A percentile compares a stretch with the other conserved stretches of the same genome.
Conservation (phyloP, 2,797 vertebrate species). For the Centroberyx gerrardi region DNA sequence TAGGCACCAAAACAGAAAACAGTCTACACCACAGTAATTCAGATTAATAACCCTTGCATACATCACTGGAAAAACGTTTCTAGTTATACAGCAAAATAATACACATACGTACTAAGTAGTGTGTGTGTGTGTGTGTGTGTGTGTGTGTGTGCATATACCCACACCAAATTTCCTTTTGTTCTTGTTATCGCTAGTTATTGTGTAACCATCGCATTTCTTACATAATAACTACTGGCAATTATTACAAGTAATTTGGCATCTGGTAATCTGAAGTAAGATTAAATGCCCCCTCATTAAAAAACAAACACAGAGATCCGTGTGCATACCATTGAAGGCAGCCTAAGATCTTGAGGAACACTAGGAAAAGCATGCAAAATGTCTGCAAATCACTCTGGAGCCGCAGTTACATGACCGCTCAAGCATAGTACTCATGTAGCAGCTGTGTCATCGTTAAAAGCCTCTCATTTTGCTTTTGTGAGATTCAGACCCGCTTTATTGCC, state of each 20-base stretch:
- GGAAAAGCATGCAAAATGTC: conserved; percentile 41
- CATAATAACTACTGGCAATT: conserved; percentile 43
- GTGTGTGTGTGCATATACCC: not conserved
- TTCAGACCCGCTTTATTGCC: conserved; percentile 32
- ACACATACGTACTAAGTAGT: not conserved
- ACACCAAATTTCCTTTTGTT: too few species aligned
- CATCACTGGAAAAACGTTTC: too few species aligned
- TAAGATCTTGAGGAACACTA: conserved; percentile 31
- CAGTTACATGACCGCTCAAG: conserved; percentile 24
- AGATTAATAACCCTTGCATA: too few species aligned
- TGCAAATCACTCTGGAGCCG: conserved; percentile 25
- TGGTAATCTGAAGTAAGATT: conserved; percentile 46
- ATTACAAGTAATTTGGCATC: conserved; percentile 40
- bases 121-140: not conserved
- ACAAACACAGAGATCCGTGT: conserved; percentile 29
- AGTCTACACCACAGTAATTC: too few species aligned
- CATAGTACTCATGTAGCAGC: conserved; percentile 43
- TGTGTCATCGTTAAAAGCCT: conserved; percentile 63
- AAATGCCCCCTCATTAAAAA: conserved; percentile 69
- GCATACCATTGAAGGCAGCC: conserved; percentile 25
- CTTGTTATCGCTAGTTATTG: too few species aligned
- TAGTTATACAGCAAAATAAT: too few species aligned
- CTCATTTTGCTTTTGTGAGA: conserved; percentile 60
- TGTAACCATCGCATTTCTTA: too few species aligned
- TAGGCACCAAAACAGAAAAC: not conserved